These are phyloP conservation scores for Anabacerthia variegaticeps DNA, from an alignment of 2,797 vertebrate species.

Conservation along the genomic window DNA sequence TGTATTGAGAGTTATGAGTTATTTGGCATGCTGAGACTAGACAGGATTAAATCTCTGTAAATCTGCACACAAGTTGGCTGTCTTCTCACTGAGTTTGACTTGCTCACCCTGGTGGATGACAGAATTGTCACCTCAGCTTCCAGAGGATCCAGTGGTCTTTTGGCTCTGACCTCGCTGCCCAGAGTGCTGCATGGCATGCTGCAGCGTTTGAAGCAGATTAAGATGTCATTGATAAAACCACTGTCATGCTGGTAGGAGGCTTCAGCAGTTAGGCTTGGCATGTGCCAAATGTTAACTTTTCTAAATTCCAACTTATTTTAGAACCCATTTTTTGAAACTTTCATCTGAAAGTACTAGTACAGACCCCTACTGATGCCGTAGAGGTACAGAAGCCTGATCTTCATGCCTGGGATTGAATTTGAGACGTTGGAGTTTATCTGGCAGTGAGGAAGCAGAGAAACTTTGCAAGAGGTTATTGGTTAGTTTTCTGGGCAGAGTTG, in stretches of 20 bases:
- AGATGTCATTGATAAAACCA: neutral
- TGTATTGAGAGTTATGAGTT: neutral
- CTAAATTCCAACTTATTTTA: neutral
- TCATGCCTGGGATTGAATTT: neutral
- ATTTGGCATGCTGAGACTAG: neutral
- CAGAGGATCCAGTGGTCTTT: neutral
- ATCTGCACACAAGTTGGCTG: neutral
- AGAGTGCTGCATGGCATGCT: neutral
- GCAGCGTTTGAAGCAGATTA: neutral
- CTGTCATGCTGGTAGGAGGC: neutral
- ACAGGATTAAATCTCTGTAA: neutral
- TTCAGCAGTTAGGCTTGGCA: neutral
- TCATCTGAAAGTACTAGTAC: neutral
- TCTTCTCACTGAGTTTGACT: neutral
- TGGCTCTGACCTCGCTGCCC: neutral
- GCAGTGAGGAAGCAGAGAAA: neutral
- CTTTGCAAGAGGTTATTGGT: neutral
- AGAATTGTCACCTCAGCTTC: neutral
- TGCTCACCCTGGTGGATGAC: neutral
- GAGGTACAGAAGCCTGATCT: neutral
- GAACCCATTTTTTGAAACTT: neutral
- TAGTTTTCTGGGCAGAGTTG: neutral
- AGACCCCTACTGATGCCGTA: neutral
- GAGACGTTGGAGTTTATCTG: neutral
- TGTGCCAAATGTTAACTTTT: neutral